Conservation (phyloP, 2,113 vertebrate species). For the Phalacrocorax pelagicus region DNA sequence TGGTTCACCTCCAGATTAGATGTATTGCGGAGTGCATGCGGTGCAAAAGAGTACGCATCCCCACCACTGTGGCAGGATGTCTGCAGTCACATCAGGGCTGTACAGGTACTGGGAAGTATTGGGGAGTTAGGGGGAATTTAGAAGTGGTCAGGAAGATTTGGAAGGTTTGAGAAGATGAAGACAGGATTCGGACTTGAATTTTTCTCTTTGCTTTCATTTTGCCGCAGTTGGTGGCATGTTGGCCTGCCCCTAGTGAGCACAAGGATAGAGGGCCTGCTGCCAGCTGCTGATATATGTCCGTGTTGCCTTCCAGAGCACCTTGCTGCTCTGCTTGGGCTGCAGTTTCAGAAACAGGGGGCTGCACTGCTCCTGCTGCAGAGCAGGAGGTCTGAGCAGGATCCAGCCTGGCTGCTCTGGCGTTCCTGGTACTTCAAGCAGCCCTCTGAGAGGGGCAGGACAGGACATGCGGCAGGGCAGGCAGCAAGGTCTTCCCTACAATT, state of each 20-base stretch:
- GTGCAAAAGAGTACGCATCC: background rate
- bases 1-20: background rate
- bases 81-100: background rate
- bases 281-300: background rate
- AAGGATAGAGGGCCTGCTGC: background rate
- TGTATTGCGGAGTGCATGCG: background rate
- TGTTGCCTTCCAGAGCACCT: background rate
- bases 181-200: background rate
- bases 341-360: background rate
- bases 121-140: background rate
- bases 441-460: background rate
- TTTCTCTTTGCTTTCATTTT: background rate
- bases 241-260: background rate
- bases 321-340: background rate
- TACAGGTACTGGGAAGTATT: background rate
- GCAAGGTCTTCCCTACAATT: background rate
- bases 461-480: too few relatives aligned
- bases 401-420: background rate
- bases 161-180: background rate
- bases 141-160: background rate
- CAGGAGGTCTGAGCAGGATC: rapidly evolving
- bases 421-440: background rate
- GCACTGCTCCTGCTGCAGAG: background rate
- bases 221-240: background rate
- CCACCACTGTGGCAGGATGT: background rate